Conservation (phyloP, 2,888 invertebrate species). For the Drosophila aldrichi region DNA sequence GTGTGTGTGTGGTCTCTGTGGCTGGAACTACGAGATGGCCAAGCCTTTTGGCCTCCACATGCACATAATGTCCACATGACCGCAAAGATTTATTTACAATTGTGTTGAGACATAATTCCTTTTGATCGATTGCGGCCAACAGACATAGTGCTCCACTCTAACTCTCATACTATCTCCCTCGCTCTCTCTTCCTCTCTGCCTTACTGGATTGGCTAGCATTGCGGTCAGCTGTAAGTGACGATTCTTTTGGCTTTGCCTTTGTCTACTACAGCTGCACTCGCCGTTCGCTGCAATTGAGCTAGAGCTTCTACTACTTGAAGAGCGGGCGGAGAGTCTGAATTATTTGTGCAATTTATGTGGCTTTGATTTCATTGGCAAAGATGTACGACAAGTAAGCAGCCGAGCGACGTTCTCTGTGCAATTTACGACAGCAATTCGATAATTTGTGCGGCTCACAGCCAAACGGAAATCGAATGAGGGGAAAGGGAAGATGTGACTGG, state of each 20-base stretch:
- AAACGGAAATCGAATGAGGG: neutral
- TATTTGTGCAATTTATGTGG: constrained; percentile 77
- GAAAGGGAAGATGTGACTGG: neutral
- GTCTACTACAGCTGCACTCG: constrained; percentile 41
- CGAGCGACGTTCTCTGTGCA: constrained; percentile 28
- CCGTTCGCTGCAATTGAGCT: constrained; percentile 19
- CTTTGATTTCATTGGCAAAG: constrained; percentile 73
- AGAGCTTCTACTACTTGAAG: neutral
- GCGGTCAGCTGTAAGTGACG: constrained; percentile 74
- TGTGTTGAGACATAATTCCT: constrained; percentile 81
- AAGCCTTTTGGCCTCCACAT: constrained; percentile 62
- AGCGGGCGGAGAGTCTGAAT: constrained; percentile 47
- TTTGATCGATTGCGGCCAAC: constrained; percentile 72
- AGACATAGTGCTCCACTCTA: constrained; percentile 10
- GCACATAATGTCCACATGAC: constrained; percentile 78
- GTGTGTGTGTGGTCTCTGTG: constrained; percentile 28
- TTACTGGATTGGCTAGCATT: constrained; percentile 26
- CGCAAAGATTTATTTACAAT: constrained; percentile 81
- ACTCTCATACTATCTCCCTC: neutral
- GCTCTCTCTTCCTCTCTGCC: neutral
- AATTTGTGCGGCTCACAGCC: constrained; percentile 54
- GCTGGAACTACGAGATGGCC: constrained; percentile 44
- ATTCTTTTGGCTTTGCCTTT: constrained; percentile 67
- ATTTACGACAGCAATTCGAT: constrained; percentile 71
- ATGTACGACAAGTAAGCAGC: constrained; percentile 32